Conservation (phyloP, 2,797 vertebrate genomes). For the Pachyuromys duprasi region DNA sequence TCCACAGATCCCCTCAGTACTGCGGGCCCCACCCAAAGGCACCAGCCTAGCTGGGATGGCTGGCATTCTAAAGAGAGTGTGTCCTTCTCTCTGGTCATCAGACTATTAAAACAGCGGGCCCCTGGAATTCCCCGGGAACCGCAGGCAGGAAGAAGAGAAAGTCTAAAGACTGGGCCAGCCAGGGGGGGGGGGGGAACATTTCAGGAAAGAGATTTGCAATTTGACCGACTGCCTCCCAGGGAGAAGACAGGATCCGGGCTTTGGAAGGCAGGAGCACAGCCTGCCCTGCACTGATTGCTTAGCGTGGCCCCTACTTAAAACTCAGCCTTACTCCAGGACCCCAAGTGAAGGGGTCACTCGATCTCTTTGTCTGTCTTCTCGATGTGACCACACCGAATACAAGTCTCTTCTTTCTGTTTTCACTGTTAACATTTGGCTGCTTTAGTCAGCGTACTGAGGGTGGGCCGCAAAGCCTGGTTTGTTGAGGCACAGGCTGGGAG, state of each 20-base stretch:
- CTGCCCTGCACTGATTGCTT: neutral
- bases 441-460: too few species aligned
- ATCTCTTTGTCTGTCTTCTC: neutral
- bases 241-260: too few species aligned
- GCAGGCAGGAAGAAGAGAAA: neutral
- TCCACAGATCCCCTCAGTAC: neutral
- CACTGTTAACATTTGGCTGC: neutral
- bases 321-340: neutral
- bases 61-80: neutral
- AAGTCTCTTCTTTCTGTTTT: neutral
- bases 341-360: neutral
- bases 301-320: neutral
- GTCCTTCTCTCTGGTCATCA: neutral
- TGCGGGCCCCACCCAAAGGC: neutral
- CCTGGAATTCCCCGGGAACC: neutral
- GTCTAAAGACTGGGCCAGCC: neutral
- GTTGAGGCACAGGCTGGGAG: neutral
- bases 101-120: neutral
- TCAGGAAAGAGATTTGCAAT: neutral
- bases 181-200: neutral
- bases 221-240: neutral
- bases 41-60: neutral
- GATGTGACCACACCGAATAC: neutral
- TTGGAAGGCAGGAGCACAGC: neutral
- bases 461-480: neutral